Evolutionary conservation across 2,113 vertebrate species (phyloP).

Genomic region (Parus major): DNA sequence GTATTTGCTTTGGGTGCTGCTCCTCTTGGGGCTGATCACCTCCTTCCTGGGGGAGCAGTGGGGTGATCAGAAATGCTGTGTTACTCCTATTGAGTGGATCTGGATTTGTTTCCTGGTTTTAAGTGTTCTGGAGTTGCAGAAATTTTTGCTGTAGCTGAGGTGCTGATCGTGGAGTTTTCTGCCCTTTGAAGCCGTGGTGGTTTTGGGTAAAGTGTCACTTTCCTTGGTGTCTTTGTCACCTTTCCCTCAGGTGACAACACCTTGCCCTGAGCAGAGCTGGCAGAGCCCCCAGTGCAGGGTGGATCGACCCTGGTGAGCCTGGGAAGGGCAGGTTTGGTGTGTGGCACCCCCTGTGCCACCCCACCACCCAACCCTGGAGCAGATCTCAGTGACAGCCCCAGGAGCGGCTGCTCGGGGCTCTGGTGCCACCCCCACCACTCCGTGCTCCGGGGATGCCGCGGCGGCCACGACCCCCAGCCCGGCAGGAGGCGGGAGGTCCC

Average conservation of each 20-base stretch:
- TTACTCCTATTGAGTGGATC: fast-evolving
- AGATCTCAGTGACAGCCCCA: fast-evolving
- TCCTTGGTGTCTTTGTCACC: not conserved
- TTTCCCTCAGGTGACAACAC: not conserved
- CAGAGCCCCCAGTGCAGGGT: not conserved
- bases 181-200: not conserved
- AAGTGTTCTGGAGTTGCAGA: not conserved
- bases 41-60: not conserved
- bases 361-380: fast-evolving
- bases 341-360: not conserved
- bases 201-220: not conserved
- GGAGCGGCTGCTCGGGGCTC: not conserved
- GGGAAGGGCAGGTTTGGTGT: not conserved
- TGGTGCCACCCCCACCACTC: fast-evolving
- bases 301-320: fast-evolving
- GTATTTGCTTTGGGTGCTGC: not conserved
- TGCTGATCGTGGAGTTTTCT: not conserved
- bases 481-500: not conserved
- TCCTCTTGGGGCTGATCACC: fast-evolving
- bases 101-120: not conserved
- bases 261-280: not conserved
- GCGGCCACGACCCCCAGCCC: not conserved
- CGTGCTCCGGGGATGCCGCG: fast-evolving
- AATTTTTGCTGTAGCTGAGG: not conserved
- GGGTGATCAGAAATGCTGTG: not conserved